Evolutionary conservation across 2,888 invertebrate genomes (phyloP).

Genomic region (Quadroppia sp.): DNA sequence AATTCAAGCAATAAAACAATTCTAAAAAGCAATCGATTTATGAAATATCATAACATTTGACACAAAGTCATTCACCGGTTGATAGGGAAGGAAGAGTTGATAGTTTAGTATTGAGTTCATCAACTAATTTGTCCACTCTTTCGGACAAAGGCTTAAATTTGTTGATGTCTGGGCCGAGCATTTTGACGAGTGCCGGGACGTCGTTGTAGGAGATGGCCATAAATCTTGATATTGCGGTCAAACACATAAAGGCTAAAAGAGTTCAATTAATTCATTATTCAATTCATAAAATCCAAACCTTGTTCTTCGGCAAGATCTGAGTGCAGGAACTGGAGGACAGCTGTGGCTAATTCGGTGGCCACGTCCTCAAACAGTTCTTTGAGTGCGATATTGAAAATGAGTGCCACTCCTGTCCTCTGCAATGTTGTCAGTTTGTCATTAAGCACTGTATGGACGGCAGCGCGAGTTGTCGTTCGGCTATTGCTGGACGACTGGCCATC

Average conservation of each 20-base stretch:
- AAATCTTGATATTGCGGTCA: slow-evolving; percentile 71
- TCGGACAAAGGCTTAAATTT: slow-evolving; percentile 74
- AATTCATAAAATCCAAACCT: slow-evolving; percentile 48
- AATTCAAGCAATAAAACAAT: too few relatives aligned
- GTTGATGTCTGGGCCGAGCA: slow-evolving; percentile 82
- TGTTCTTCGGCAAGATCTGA: slow-evolving; percentile 70
- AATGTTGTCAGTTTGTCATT: slow-evolving; percentile 64
- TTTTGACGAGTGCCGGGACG: slow-evolving; percentile 80
- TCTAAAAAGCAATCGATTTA: too few relatives aligned
- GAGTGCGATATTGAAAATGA: slow-evolving; percentile 83
- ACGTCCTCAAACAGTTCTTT: slow-evolving; percentile 96
- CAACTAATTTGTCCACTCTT: slow-evolving; percentile 74
- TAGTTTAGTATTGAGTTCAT: slow-evolving; percentile 58
- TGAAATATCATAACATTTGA: not conserved
- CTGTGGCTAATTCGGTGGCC: slow-evolving; percentile 85
- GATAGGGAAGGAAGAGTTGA: slow-evolving; percentile 37
- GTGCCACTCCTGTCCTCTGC: slow-evolving; percentile 76
- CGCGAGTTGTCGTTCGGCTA: slow-evolving; percentile 80
- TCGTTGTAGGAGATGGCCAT: slow-evolving; percentile 69
- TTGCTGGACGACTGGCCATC: slow-evolving; percentile 68
- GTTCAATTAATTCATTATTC: not conserved
- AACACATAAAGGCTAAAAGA: slow-evolving; percentile 62
- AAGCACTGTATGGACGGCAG: slow-evolving; percentile 69
- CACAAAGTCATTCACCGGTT: slow-evolving; percentile 16
- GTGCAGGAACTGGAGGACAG: slow-evolving; percentile 80